Conservation (phyloP, 2,888 invertebrate genomes). For the Brachynemurus nebulosus region DNA sequence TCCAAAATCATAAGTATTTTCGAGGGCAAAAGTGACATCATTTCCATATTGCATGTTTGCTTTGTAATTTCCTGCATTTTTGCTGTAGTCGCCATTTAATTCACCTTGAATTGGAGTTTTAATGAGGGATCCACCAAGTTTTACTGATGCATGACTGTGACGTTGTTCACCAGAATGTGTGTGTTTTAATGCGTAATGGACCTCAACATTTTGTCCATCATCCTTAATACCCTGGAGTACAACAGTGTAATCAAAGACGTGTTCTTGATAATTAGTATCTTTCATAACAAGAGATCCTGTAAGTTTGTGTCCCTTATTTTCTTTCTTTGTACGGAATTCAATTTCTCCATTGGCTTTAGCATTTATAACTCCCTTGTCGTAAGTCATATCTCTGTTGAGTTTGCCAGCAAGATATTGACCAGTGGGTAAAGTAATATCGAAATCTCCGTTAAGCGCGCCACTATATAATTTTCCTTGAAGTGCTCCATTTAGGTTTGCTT, state of each 20-base stretch:
- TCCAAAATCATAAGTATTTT: conserved; percentile 28
- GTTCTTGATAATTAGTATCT: conserved; percentile 30
- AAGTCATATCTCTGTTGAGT: conserved; percentile 25
- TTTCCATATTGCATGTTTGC: conserved; percentile 33
- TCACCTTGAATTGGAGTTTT: conserved; percentile 17
- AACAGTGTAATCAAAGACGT: conserved; percentile 29
- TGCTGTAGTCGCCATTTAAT: conserved; percentile 24
- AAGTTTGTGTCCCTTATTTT: conserved; percentile 32
- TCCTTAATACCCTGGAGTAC: conserved; percentile 30
- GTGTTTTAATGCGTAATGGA: conserved; percentile 29
- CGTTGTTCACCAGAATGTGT: conserved; percentile 19
- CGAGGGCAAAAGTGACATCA: no score
- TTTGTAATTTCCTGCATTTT: conserved; percentile 30
- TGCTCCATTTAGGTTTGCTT: conserved; percentile 33
- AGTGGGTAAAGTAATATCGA: conserved; percentile 37
- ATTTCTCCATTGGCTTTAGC: conserved; percentile 24
- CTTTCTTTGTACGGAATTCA: conserved; percentile 31
- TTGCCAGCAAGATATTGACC: conserved; percentile 33
- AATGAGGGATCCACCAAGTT: conserved; percentile 19
- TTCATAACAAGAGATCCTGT: conserved; percentile 27
- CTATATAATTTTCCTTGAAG: conserved; percentile 31
- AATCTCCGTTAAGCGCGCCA: conserved; percentile 32
- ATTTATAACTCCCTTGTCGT: conserved; percentile 22
- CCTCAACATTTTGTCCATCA: conserved; percentile 34
- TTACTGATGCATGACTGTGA: conserved; percentile 28